Base-by-base conservation (phyloP, 2,888 invertebrate genomes). In the Abscondita cerata region DNA sequence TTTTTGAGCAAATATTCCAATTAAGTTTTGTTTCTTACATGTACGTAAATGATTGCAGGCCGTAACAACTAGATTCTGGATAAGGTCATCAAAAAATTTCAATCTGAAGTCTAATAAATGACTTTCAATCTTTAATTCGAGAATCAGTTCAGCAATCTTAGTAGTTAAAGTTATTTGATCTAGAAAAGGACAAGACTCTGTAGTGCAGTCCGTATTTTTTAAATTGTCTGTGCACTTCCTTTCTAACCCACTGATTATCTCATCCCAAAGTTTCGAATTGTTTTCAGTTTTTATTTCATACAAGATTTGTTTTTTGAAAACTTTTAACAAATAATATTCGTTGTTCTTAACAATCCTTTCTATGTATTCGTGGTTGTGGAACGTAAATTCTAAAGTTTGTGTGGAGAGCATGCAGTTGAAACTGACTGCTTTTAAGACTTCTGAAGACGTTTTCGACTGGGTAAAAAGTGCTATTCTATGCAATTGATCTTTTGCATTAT, bases 231-330 rank as follows among this genome's bases (percentile, higher is more conserved):
- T 38, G n/a, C 38, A 13, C 6, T 41, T 41, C 2, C 12, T 41
- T 41, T 41, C 9, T 12, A 40, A 12, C 8, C 6, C 40, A 6
- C 6, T 25, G 4, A 25, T 4, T 25, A 25, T 4, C 25, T 25
- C 25, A 25, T 25, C 2, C 25, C 25, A 25, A 4, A 25, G 6
- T 6, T 25, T 25, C 6, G 25, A 46, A 46, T 9, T 51, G 2
- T 33, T 13, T 8, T 40, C 2, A 1, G 8, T 13, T 13, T 13
- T 38, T 13, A 41, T 40, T 41, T 57, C 57, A 19, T 18, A 51
- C 8, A 44, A 8, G 33, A 57, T 44, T 31, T 57, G 57, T 34
- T 46, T 51, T 33, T 44, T n/a, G 1, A 57, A 8, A n/a, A 57
- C 2, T 33, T 41, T 51, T 31, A 51, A 16, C 3, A 40, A 41